Percentiles rank a stretch among this genome's conserved stretches.
Evolutionary conservation across 2,113 vertebrate genomes (phyloP).

Genomic region (Tautogolabrus adspersus): DNA sequence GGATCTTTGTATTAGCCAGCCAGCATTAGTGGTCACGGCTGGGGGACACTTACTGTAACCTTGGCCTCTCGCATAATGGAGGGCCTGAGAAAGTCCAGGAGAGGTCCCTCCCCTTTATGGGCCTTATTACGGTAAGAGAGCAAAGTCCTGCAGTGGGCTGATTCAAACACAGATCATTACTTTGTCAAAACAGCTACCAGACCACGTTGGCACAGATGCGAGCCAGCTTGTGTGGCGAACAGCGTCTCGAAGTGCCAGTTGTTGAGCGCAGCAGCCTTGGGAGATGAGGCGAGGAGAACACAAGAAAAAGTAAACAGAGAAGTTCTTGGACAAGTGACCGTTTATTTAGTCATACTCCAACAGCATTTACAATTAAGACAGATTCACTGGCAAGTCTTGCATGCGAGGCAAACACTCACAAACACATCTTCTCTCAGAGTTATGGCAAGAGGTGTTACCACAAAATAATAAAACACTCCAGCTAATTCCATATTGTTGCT

Average conservation of each 20-base stretch:
- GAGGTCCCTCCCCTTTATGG: conserved; percentile 65
- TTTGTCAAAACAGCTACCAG: conserved; percentile 79
- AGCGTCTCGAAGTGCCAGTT: conserved; percentile 45
- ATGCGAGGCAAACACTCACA: conserved; percentile 13
- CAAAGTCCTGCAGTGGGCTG: conserved; percentile 64
- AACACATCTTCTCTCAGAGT: conserved; percentile 44
- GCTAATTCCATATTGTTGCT: conserved; percentile 63
- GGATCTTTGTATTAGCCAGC: conserved; percentile 63
- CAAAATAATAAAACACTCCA: conserved; percentile 70
- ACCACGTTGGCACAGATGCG: conserved; percentile 58
- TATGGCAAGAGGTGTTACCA: conserved; percentile 53
- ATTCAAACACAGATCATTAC: conserved; percentile 77
- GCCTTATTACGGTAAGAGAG: conserved; percentile 76
- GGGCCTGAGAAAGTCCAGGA: conserved; percentile 63
- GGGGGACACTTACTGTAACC: conserved; percentile 77
- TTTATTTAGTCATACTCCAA: conserved; percentile 76
- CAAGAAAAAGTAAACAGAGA: conserved; percentile 55
- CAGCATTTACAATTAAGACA: conserved; percentile 63
- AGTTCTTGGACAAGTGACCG: conserved; percentile 63
- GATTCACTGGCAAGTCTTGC: conserved; percentile 52
- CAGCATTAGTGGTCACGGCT: conserved; percentile 72
- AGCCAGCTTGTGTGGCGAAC: conserved; percentile 56
- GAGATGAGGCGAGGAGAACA: conserved; percentile 60
- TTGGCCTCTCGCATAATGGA: conserved; percentile 73
- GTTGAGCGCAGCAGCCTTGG: conserved; percentile 52